Conservation (phyloP, 2,797 vertebrate genomes). For the Lagodon rhomboides region DNA sequence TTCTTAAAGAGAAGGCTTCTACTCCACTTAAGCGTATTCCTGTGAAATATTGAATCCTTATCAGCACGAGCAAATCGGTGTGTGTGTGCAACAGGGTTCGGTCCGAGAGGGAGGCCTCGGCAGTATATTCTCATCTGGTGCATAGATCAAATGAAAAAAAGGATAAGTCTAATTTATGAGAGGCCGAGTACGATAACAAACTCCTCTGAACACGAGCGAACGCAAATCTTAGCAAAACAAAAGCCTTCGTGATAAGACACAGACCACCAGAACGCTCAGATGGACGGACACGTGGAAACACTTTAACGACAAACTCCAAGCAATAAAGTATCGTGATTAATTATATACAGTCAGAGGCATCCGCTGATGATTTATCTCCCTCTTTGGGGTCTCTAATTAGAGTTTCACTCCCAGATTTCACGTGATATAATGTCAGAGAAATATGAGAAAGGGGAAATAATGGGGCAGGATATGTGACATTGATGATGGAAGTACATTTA, state of each 20-base stretch:
- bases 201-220: not conserved
- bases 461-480: no score
- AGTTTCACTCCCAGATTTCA: not conserved
- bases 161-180: not conserved
- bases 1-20: not conserved
- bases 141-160: not conserved
- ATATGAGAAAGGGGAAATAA: not conserved
- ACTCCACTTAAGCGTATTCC: not conserved
- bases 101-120: not conserved
- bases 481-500: no score
- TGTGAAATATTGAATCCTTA: constrained; percentile 1
- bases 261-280: constrained; percentile 18
- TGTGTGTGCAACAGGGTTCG: not conserved
- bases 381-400: constrained; percentile 3
- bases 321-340: constrained; percentile 19
- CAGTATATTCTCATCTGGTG: not conserved
- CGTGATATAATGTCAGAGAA: constrained; percentile 11
- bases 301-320: constrained; percentile 22
- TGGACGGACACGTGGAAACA: constrained; percentile 28
- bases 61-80: constrained; percentile 23
- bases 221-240: not conserved
- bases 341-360: not conserved
- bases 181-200: not conserved
- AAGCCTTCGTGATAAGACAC: constrained; percentile 5
- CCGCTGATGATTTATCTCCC: constrained; percentile 4